phyloP scores from a whole-genome alignment of 2,888 invertebrate genomes.

The Agrotis exclamationis region DNA sequence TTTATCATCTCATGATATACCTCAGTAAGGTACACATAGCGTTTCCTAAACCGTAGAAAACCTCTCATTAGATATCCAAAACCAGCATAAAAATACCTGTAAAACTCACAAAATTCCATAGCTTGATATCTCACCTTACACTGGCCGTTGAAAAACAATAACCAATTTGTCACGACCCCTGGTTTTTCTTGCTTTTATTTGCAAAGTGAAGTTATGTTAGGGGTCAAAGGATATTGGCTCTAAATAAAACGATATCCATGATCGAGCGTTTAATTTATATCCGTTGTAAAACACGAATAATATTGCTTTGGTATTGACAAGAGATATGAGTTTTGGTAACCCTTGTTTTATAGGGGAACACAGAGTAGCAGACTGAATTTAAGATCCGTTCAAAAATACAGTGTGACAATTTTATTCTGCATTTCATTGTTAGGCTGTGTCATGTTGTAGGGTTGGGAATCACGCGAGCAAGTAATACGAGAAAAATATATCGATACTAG shows the following conservation, averaged over 20 bases:
- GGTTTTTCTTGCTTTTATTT: slow-evolving; percentile 33
- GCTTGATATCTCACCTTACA: slow-evolving; percentile 26
- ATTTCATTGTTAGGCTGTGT: slow-evolving; percentile 37
- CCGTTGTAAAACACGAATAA: slow-evolving; percentile 71
- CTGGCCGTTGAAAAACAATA: slow-evolving; percentile 29
- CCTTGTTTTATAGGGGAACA: slow-evolving; percentile 56
- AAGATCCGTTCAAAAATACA: slow-evolving; percentile 2
- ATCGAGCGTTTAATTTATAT: slow-evolving; percentile 69
- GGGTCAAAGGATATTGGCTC: slow-evolving; percentile 57
- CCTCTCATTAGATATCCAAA: slow-evolving; percentile 52
- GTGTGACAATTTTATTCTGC: slow-evolving; percentile 13
- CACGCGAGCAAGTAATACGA: slow-evolving; percentile 18
- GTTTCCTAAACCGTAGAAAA: slow-evolving; percentile 35
- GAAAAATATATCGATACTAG: slow-evolving; percentile 45
- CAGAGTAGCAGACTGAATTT: slow-evolving; percentile 32
- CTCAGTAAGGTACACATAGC: slow-evolving; percentile 42
- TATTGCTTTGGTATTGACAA: slow-evolving; percentile 69
- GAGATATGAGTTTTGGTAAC: slow-evolving; percentile 61
- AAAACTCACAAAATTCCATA: background rate
- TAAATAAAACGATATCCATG: slow-evolving; percentile 63
- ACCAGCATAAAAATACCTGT: slow-evolving; percentile 14
- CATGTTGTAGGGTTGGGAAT: slow-evolving; percentile 36
- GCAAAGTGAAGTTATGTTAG: slow-evolving; percentile 11
- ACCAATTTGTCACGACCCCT: slow-evolving; percentile 43
- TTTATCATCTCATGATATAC: slow-evolving; percentile 52